A percentile compares a stretch with the other conserved stretches of the same genome.
phyloP scores from a whole-genome alignment of 2,888 invertebrate genomes.

The Colostygia pectinataria region DNA sequence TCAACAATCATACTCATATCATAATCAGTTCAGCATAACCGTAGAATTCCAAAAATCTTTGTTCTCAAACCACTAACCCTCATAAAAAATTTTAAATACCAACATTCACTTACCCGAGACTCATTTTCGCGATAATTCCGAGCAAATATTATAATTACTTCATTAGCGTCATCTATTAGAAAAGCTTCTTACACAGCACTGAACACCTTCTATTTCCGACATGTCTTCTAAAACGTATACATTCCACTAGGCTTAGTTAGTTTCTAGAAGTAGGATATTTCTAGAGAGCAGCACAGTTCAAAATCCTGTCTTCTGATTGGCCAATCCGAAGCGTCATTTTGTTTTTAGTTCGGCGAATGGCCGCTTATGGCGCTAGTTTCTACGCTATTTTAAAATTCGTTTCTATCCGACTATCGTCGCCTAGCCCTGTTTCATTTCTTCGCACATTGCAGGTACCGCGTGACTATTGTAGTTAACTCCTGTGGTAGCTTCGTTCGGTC shows the following conservation, averaged over 20 bases:
- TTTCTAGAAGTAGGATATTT: background rate
- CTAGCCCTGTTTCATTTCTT: slow-evolving; percentile 51
- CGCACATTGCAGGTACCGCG: slow-evolving; percentile 60
- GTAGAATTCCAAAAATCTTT: slow-evolving; percentile 14
- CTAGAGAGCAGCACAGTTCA: background rate
- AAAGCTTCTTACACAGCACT: background rate
- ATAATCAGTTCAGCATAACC: slow-evolving; percentile 17
- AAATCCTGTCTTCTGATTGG: slow-evolving; percentile 10
- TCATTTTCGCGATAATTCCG: background rate
- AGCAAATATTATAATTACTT: background rate
- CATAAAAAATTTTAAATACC: background rate
- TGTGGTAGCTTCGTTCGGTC: slow-evolving; percentile 80
- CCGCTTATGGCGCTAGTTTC: slow-evolving; percentile 1
- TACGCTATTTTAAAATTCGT: slow-evolving; percentile 3
- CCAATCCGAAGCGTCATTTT: slow-evolving; percentile 7
- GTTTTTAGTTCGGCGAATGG: slow-evolving; percentile 4
- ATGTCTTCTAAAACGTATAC: slow-evolving; percentile 12
- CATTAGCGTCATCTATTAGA: slow-evolving; percentile 1
- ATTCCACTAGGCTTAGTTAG: background rate
- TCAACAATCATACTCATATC: slow-evolving; percentile 1
- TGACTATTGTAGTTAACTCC: slow-evolving; percentile 58
- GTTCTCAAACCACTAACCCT: slow-evolving; percentile 2
- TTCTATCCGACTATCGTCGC: slow-evolving; percentile 15
- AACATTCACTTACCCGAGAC: slow-evolving; percentile 3
- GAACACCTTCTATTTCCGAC: background rate